Evolutionary conservation across 1,140 invertebrate genomes (phyloP), one percentile per base, ranked within the genome.

Genomic region (Cotesia glomerata): DNA sequence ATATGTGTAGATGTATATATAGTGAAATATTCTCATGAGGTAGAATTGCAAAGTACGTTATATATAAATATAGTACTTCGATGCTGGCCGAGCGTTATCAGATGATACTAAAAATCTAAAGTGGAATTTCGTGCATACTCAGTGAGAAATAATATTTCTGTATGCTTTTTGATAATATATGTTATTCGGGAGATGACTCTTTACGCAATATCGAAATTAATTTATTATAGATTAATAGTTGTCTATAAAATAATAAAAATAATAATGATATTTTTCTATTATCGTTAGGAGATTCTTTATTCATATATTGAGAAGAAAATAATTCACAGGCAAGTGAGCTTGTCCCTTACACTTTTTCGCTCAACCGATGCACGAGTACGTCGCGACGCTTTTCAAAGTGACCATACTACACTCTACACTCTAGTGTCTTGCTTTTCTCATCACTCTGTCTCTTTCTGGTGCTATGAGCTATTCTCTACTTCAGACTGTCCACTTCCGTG

Each of bases 71-170:
- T 52, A 73, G 78, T 80, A 78, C 76, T 78, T 80, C 61, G 66
- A 59, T 67, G 64, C 61, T 71, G 65, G 65, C 62, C 74, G 66
- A 75, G 70, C 69, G 59, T 52, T 39, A 45, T n/a, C 32, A 26
- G 56, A 58, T 65, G 63, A 45, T 52, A 72, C 62, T 58, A 16
- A 45, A 45, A 56, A 66, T 51, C 63, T 56, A 65, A 54, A 56
- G 69, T 54, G 45, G 13, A 64, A 14, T 45, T 36, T 26, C 35
- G n/a, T 59, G 51, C 67, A 32, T 59, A 65, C 61, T 45, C 52
- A 73, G 67, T 75, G 70, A 74, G 77, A 78, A 78, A 73, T 58
- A 68, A 63, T 52, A 71, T 78, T 58, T 52, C 63, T 70, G 69
- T 56, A 67, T 64, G 68, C 14, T 9, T 16, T 35, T 64, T 26